Percentiles rank a stretch among this genome's conserved stretches.
Evolutionary conservation across 1,140 invertebrate species (phyloP).

Genomic region (Ostrea edulis): DNA sequence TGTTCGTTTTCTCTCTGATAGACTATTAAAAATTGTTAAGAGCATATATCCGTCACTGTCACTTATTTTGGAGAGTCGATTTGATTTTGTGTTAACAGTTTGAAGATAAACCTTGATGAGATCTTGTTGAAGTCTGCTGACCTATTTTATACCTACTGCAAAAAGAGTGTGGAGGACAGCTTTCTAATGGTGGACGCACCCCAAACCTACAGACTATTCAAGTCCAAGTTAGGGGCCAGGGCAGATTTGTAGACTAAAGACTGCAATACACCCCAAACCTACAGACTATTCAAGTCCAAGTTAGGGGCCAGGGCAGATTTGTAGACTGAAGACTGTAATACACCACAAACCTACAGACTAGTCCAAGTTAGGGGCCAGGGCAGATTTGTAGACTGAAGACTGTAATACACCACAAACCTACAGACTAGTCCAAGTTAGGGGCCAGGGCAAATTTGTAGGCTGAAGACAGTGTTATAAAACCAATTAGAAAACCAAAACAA

Average conservation of each 20-base stretch:
- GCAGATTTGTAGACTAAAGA: not conserved
- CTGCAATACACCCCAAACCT: conserved; percentile 44
- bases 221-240: not conserved
- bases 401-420: conserved; percentile 44
- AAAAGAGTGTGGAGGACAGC: conserved; percentile 75
- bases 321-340: too few relatives aligned
- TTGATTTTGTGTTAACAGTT: conserved; percentile 60
- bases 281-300: not conserved
- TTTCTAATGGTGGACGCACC: conserved; percentile 72
- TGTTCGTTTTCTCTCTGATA: too few relatives aligned
- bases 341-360: not conserved
- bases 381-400: not conserved
- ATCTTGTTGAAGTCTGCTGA: conserved; percentile 72
- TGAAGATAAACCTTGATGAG: conserved; percentile 73
- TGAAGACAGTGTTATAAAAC: too few relatives aligned
- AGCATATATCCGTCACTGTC: too few relatives aligned
- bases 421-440: not conserved
- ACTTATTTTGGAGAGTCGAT: not conserved
- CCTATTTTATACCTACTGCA: conserved; percentile 75
- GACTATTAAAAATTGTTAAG: too few relatives aligned
- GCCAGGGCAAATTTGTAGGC: too few relatives aligned
- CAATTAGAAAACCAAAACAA: too few relatives aligned
- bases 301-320: not conserved
- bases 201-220: not conserved
- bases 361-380: not conserved